A percentile compares a stretch with the other conserved stretches of the same genome.
Conservation (phyloP, 2,888 invertebrate genomes). For the Caenorhabditis sinica region DNA sequence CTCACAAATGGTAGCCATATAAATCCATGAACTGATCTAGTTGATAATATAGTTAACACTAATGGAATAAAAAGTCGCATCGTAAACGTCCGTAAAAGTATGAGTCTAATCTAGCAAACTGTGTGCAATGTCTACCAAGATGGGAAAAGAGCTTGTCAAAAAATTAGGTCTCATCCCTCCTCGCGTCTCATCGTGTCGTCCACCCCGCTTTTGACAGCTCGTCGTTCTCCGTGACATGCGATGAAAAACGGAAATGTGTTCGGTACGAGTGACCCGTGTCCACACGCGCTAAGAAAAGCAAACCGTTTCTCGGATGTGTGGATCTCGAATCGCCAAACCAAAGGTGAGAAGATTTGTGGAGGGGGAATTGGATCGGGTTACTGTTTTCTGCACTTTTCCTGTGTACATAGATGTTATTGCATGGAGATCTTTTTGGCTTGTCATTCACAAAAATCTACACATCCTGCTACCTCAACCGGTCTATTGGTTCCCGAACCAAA, state of each 20-base stretch:
- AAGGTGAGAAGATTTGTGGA: slow-evolving; percentile 10
- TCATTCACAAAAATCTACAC: background rate
- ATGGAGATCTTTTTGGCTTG: slow-evolving; percentile 3
- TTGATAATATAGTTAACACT: slow-evolving; percentile 32
- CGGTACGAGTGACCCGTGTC: slow-evolving; percentile 68
- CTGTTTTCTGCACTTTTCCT: slow-evolving; percentile 51
- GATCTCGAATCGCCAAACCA: background rate
- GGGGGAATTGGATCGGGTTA: slow-evolving; percentile 60
- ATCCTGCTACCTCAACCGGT: slow-evolving; percentile 9
- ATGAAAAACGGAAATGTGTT: slow-evolving; percentile 63
- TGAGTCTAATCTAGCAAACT: slow-evolving; percentile 52
- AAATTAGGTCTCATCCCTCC: slow-evolving; percentile 30
- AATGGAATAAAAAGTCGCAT: slow-evolving; percentile 44
- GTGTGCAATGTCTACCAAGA: slow-evolving; percentile 38
- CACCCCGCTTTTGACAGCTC: slow-evolving; percentile 59
- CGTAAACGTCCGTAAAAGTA: slow-evolving; percentile 12
- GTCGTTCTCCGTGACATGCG: slow-evolving; percentile 58
- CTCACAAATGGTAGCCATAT: slow-evolving; percentile 76
- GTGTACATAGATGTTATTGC: slow-evolving; percentile 40
- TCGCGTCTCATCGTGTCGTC: slow-evolving; percentile 56
- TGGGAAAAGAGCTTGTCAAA: slow-evolving; percentile 58
- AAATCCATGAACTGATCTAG: slow-evolving; percentile 31
- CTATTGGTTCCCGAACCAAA: slow-evolving; percentile 8
- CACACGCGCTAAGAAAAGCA: slow-evolving; percentile 61
- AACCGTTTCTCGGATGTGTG: slow-evolving; percentile 28